Evolutionary conservation across 2,797 vertebrate species (phyloP).

Genomic region (Coregonus sp.): DNA sequence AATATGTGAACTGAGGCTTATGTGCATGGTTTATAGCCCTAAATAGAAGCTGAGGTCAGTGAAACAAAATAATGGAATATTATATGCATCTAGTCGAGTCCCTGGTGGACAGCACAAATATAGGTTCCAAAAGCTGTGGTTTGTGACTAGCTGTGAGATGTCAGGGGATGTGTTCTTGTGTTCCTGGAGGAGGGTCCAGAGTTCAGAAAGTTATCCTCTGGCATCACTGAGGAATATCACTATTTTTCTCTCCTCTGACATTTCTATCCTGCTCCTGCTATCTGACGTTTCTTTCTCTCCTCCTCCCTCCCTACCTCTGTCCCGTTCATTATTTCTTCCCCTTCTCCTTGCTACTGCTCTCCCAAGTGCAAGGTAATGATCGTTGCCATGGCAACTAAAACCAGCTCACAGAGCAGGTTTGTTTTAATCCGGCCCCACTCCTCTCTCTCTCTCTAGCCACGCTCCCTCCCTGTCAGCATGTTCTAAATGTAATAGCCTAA

Average conservation of each 20-base stretch:
- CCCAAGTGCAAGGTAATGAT: slow-evolving; percentile 84
- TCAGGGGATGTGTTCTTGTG: slow-evolving; percentile 36
- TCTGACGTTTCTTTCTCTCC: slow-evolving; percentile 16
- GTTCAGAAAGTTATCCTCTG: slow-evolving; percentile 63
- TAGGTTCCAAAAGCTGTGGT: neutral
- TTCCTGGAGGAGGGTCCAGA: slow-evolving; percentile 16
- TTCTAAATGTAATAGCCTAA: slow-evolving; percentile 60
- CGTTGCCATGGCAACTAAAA: slow-evolving; percentile 85
- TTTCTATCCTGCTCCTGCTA: slow-evolving; percentile 31
- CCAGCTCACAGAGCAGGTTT: slow-evolving; percentile 79
- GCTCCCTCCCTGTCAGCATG: slow-evolving; percentile 68
- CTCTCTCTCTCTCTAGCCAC: slow-evolving; percentile 33
- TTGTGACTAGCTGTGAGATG: slow-evolving; percentile 20
- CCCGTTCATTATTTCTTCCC: slow-evolving; percentile 46
- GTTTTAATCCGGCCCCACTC: slow-evolving; percentile 78
- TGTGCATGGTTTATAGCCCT: neutral
- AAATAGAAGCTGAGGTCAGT: neutral
- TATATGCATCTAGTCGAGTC: neutral
- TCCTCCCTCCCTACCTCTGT: slow-evolving; percentile 52
- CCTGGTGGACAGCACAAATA: neutral
- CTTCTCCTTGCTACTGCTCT: slow-evolving; percentile 73
- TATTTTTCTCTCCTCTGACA: neutral
- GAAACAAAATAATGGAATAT: neutral
- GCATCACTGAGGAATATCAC: slow-evolving; percentile 38
- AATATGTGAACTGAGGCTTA: neutral